Conservation (phyloP, 2,113 vertebrate genomes). For the Brienomyrus brachyistius region DNA sequence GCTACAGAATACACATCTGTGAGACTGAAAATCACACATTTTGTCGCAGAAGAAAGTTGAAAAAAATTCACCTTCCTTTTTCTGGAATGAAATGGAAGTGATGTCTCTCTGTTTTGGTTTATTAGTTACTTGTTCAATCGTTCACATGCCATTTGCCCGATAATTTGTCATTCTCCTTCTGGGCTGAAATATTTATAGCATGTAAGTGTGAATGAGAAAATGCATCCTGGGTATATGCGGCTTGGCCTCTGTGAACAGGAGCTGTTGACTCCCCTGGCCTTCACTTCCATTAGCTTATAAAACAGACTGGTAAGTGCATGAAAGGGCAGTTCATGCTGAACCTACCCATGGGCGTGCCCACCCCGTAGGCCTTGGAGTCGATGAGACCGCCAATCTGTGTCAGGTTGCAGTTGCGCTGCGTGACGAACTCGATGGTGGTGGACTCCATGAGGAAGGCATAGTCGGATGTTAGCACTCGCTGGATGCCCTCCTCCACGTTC, state of each 20-base stretch:
- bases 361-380: slow-evolving; percentile 92
- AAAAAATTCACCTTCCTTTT: neutral
- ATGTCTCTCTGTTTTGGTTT: neutral
- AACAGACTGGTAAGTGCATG: neutral
- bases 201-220: neutral
- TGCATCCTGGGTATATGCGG: neutral
- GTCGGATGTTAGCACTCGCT: slow-evolving; percentile 91
- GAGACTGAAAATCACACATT: neutral
- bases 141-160: neutral
- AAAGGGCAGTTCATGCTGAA: slow-evolving; percentile 18
- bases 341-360: slow-evolving; percentile 97
- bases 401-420: slow-evolving; percentile 94
- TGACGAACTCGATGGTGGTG: slow-evolving; percentile 93
- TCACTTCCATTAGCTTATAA: neutral
- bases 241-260: neutral
- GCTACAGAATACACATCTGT: neutral
- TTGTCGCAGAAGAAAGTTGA: neutral
- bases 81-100: neutral
- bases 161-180: neutral
- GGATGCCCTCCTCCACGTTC: slow-evolving; percentile 91
- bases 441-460: slow-evolving; percentile 98
- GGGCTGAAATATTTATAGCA: neutral
- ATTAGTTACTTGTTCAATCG: neutral
- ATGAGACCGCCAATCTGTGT: slow-evolving; percentile 96
- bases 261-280: neutral